A percentile compares a stretch with the other conserved stretches of the same genome.
Conservation (phyloP, 2,888 invertebrate species). For the Pandemis cinnamomeana region DNA sequence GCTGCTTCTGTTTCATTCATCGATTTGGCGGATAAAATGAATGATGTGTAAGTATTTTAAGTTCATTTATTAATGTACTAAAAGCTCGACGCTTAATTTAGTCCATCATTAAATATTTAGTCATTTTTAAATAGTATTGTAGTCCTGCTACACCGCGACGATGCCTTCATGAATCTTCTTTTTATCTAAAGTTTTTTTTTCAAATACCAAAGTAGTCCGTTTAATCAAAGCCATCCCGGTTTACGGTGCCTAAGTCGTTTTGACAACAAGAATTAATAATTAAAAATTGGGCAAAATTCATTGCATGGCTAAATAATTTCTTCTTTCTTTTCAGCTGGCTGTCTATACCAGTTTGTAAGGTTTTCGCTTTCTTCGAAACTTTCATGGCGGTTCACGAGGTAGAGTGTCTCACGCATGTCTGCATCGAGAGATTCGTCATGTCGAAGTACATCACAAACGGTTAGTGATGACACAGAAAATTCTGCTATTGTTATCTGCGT, state of each 20-base stretch:
- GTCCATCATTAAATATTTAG: no score
- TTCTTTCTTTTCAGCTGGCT: constrained; percentile 7
- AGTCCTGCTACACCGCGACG: no score
- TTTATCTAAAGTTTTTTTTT: no score
- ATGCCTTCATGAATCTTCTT: no score
- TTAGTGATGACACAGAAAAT: constrained; percentile 50
- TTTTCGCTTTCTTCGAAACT: constrained; percentile 68
- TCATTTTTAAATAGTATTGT: no score
- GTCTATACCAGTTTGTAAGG: neutral
- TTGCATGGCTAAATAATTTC: neutral
- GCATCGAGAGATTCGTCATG: constrained; percentile 78
- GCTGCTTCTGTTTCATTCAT: constrained; percentile 48
- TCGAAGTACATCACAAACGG: constrained; percentile 72
- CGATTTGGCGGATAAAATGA: constrained; percentile 49
- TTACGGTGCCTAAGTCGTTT: neutral
- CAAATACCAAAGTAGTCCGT: no score
- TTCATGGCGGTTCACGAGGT: constrained; percentile 77
- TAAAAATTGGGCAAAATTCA: no score
- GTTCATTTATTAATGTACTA: neutral
- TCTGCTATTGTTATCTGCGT: neutral
- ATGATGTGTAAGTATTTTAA: constrained; percentile 51
- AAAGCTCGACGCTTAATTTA: no score
- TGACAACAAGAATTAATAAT: no score
- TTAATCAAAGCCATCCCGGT: no score
- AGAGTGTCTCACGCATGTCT: constrained; percentile 74